Percentiles rank a stretch among this genome's conserved stretches.
Evolutionary conservation across 1,140 invertebrate genomes (phyloP).

Genomic region (Anadara kagoshimensis): DNA sequence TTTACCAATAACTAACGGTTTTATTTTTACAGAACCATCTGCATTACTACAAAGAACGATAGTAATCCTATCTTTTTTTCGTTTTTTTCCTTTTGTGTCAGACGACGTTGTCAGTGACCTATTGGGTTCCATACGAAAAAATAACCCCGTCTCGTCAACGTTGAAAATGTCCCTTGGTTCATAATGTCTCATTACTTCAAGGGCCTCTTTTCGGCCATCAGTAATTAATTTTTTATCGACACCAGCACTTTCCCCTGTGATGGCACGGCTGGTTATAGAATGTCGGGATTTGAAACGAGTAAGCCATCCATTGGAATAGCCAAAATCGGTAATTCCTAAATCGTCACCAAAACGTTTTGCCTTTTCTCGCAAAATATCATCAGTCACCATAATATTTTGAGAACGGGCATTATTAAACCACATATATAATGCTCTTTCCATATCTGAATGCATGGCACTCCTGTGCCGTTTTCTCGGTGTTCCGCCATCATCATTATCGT

Average conservation of each 20-base stretch:
- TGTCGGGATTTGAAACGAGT: constrained; percentile 6
- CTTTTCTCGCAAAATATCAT: neutral
- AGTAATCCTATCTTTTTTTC: constrained; percentile 9
- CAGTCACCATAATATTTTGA: too few relatives aligned
- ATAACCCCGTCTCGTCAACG: constrained; percentile 12
- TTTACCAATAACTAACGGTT: constrained; percentile 14
- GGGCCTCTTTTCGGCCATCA: neutral
- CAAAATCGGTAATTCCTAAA: neutral
- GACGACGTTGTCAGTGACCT: constrained; percentile 4
- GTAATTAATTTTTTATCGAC: neutral
- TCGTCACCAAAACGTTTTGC: constrained; percentile 1
- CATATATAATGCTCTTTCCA: too few relatives aligned
- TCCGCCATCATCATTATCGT: too few relatives aligned
- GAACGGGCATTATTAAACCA: too few relatives aligned
- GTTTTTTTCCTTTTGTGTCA: neutral
- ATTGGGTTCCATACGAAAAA: constrained; percentile 13
- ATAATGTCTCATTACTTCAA: neutral
- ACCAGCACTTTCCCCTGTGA: constrained; percentile 7
- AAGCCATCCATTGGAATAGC: constrained; percentile 12
- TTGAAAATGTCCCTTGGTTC: constrained; percentile 12
- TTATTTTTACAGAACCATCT: neutral
- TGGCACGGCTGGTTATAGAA: neutral
- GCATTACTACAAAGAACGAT: neutral
- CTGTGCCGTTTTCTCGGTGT: too few relatives aligned
- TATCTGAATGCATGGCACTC: too few relatives aligned